Conservation (phyloP, 2,888 invertebrate species). For the Idaea dimidiata region DNA sequence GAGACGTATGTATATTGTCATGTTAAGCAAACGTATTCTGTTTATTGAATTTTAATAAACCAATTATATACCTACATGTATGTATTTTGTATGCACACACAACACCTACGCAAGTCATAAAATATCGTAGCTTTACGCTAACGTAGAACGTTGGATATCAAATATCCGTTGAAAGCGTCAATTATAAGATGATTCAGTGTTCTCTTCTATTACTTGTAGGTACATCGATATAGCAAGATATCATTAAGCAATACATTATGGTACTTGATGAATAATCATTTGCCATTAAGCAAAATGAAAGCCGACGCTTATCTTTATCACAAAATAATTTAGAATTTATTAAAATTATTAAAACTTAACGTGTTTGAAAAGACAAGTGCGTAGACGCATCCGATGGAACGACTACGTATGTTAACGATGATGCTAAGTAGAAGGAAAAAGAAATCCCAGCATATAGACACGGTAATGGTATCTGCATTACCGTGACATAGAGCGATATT, state of each 20-base stretch:
- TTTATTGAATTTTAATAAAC: conserved; percentile 4
- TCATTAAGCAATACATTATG: conserved; percentile 5
- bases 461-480: too few species aligned
- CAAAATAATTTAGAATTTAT: neutral
- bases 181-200: conserved; percentile 27
- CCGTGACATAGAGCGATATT: too few species aligned
- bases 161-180: conserved; percentile 29
- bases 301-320: neutral
- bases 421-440: neutral
- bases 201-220: conserved; percentile 18
- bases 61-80: neutral
- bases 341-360: too few species aligned
- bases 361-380: too few species aligned
- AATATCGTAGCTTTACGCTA: conserved; percentile 19
- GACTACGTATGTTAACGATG: neutral
- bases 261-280: neutral
- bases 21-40: neutral
- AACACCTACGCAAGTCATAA: conserved; percentile 20
- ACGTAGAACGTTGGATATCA: conserved; percentile 25
- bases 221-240: conserved; percentile 14
- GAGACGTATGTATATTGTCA: neutral
- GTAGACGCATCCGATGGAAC: too few species aligned
- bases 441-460: too few species aligned
- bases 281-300: neutral
- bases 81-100: conserved; percentile 15